These are phyloP conservation scores for Cataglyphis cursor DNA, from an alignment of 2,888 invertebrate genomes.

Conservation along the genomic window DNA sequence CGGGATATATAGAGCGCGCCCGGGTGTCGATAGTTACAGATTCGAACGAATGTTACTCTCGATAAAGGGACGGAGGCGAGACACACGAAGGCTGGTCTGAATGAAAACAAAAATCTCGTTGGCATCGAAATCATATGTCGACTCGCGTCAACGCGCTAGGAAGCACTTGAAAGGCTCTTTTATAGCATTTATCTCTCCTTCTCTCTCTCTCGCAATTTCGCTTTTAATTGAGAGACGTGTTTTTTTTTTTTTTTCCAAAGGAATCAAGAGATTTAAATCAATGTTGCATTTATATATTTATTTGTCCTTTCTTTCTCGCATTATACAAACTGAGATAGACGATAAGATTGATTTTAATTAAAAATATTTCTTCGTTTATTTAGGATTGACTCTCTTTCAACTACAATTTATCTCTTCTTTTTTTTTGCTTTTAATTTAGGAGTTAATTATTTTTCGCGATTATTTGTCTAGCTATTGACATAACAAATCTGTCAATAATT, in stretches of 20 bases:
- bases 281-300: neutral
- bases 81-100: neutral
- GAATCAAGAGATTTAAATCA: neutral
- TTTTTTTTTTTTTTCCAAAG: neutral
- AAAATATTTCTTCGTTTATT: neutral
- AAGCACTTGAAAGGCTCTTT: constrained; percentile 6
- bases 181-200: neutral
- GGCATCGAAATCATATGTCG: constrained; percentile 62
- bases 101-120: constrained; percentile 52
- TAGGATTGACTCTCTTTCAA: neutral
- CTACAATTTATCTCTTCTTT: neutral
- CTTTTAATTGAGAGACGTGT: constrained; percentile 2
- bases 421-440: neutral
- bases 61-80: constrained; percentile 56
- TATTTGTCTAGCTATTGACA: constrained; percentile 1
- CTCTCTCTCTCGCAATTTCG: neutral
- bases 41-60: constrained; percentile 63
- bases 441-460: neutral
- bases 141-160: constrained; percentile 24
- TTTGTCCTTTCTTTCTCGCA: neutral
- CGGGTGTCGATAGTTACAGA: constrained; percentile 58
- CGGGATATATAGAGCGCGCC: constrained; percentile 70
- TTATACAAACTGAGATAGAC: neutral
- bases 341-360: neutral
- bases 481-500: neutral